Evolutionary conservation across 1,140 invertebrate species (phyloP), one percentile per base, ranked within the genome.

Genomic region (Drosophila asahinai): DNA sequence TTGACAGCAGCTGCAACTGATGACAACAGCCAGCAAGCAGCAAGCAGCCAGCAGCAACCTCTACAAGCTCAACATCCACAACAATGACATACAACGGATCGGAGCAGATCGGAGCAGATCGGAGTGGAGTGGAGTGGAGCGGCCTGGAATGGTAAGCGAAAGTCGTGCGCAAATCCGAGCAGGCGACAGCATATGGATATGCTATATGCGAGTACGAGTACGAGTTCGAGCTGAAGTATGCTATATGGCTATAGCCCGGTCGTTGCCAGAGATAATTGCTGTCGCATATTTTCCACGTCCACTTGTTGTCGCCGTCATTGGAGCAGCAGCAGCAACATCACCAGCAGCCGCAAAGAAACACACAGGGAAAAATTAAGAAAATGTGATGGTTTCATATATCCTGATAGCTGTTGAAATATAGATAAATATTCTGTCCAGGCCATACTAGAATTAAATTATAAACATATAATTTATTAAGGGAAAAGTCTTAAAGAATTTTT

Each of bases 1-100:
- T 90, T 91, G 86, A 90, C 86, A 90, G 86, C 86, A 90, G 86
- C 86, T 90, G 86, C 86, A 91, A 82, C 79, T 65, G 66, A 67
- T 77, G 52, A 80, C 57, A 63, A 64, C 67, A 57, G 57, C 67
- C 67, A 57, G 57, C 67, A 36, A 65, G 27, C 27, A 30, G 43
- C 64, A 48, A 14, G 19, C 67, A 57, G 57, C 67, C 27, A 65
- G 27, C 27, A 30, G 43, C 64, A 48, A 14, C 62, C 55, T 38
- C 63, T 45, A 27, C 58, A 36, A 36, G 33, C 33, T 36, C 33
- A 38, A 27, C 70, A 52, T 19, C 72, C 11, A 52, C 55, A 60
- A 77, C 63, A 67, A 77, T 77, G 70, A 67, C 47, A 68, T 40
- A 65, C 38, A 40, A 33, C 45, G 45, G 33, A 33, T 33, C 33